Evolutionary conservation across 2,113 vertebrate species (phyloP), one percentile per base, ranked within the genome.

Genomic region (Rafetus swinhoei): DNA sequence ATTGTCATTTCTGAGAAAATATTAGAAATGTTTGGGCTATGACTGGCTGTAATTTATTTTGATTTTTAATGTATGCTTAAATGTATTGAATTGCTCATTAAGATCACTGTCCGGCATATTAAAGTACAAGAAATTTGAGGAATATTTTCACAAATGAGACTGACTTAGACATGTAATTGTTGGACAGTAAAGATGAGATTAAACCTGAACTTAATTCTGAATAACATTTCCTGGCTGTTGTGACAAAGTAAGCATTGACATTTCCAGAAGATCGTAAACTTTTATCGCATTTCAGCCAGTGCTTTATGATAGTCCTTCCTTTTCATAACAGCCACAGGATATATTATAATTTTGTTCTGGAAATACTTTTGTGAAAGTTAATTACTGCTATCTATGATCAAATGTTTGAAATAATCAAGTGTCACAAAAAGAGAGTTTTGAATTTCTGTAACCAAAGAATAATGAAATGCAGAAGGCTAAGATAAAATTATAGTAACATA

Each of bases 261-360:
- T 95, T 96, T 95, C 77, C 86, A 85, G 80, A 94, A 52, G 69
- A 10, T 27, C 53, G 15, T 90, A 81, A 24, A 79, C 4, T 54
- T 94, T 86, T 45, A 35, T 92, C 69, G 57, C 82, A 50, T 84
- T 84, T 57, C 92, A 93, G 93, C 57, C 57, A n/a, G 5, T 54
- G 39, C 57, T 93, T 92, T 95, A 62, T 82, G 54, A n/a, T 79
- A 54, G 22, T 76, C 77, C 87, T 92, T 95, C 77, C 16, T 88
- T 93, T 87, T 69, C 86, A 57, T 90, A 93, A 81, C 60, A 79
- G 39, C 62, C n/a, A 15, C 81, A 77, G 84, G 92, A 84, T 62
- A 39, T 88, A 25, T 87, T 93, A 88, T 62, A 91, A 79, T 93
- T 94, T 93, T 77, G 25, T 77, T 90, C 72, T 86, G 86, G 79